Conservation (phyloP, 2,113 vertebrate genomes). For the Hipposideros armiger region DNA sequence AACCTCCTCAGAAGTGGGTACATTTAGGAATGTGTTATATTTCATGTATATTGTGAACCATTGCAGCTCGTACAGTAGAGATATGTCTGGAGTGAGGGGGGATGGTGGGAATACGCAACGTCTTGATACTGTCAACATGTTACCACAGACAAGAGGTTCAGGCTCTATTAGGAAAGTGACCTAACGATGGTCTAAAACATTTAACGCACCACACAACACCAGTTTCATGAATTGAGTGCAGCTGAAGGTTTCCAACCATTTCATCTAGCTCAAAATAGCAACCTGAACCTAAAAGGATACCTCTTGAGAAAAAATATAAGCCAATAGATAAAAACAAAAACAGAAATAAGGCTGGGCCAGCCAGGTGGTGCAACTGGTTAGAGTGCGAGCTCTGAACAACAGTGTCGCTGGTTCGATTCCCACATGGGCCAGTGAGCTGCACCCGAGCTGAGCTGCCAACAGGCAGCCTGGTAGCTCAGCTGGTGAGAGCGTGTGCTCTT, state of each 20-base stretch:
- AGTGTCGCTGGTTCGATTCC: too few species aligned
- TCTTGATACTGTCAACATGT: neutral
- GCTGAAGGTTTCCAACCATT: constrained; percentile 13
- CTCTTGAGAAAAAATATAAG: neutral
- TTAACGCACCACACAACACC: neutral
- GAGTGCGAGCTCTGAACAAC: too few species aligned
- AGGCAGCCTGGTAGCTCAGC: too few species aligned
- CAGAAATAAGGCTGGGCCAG: too few species aligned
- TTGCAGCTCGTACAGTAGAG: neutral
- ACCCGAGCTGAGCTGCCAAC: too few species aligned
- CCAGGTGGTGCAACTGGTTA: too few species aligned
- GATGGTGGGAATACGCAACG: neutral
- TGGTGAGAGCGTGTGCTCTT: too few species aligned
- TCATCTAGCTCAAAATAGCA: neutral
- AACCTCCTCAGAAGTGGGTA: neutral
- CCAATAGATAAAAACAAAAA: too few species aligned
- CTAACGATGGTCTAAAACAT: neutral
- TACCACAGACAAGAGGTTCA: neutral
- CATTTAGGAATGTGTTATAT: neutral
- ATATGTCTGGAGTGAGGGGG: neutral
- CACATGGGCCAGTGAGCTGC: too few species aligned
- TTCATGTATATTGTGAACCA: neutral
- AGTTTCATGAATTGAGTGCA: neutral
- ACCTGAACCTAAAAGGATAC: neutral
- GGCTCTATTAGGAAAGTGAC: neutral